Evolutionary conservation across 2,113 vertebrate genomes (phyloP).

Genomic region (Lonchura striata): DNA sequence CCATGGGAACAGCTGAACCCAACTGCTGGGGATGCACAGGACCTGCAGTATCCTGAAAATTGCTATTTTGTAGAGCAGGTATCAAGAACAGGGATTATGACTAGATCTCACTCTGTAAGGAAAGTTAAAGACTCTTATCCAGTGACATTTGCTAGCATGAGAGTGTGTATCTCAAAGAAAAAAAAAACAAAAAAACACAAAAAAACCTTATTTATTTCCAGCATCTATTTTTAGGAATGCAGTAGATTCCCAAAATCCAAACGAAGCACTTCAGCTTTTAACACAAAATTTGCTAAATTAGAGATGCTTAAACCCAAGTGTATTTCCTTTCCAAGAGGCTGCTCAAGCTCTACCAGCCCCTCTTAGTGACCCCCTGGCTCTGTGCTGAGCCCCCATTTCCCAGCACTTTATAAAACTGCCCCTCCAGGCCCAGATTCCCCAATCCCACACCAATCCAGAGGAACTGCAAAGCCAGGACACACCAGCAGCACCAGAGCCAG

Average conservation of each 20-base stretch:
- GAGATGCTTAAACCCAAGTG: background rate
- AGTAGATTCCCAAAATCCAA: background rate
- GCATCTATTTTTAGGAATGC: background rate
- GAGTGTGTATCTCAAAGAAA: fast-evolving
- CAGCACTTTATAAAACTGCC: fast-evolving
- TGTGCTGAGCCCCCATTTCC: background rate
- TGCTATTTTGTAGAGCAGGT: background rate
- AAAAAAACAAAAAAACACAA: too few species aligned
- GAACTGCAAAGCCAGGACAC: background rate
- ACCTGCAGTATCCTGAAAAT: fast-evolving
- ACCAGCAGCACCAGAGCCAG: background rate
- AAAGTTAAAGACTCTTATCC: background rate
- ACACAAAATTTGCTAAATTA: background rate
- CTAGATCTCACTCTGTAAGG: fast-evolving
- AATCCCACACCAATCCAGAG: fast-evolving
- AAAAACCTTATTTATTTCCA: background rate
- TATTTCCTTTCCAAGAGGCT: background rate
- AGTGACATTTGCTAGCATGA: background rate
- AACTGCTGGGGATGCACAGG: fast-evolving
- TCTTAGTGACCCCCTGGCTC: fast-evolving
- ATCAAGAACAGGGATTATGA: background rate
- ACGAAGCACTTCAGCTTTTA: background rate
- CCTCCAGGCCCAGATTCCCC: background rate
- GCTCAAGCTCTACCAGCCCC: background rate
- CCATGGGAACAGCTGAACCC: fast-evolving